Base-by-base conservation (phyloP, 1,140 invertebrate species). In the Macrotrachela quadricornifera region DNA sequence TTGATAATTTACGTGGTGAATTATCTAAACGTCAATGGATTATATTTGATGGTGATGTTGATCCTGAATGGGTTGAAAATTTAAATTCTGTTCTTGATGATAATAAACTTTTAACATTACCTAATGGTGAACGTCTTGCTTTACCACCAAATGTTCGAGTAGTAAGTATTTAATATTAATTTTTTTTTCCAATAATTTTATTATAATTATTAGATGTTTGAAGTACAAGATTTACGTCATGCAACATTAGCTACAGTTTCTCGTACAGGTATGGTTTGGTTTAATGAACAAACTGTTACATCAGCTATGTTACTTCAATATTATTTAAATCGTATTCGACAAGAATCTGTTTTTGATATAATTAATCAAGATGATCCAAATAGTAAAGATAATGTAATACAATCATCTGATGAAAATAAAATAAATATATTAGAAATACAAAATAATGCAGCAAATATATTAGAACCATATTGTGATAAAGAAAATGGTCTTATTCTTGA, bases 21-120 rank as follows among this genome's bases (percentile, higher is more conserved):
- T 86, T 95, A 50, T 85, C 85, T 69, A 97, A 97, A 67, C 77
- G 92, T 2, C 92, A 97, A 67, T 96, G 91, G 91, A 96, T 96
- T 55, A 92, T 96, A 61, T 96, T 96, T 69, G 90, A 95, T 69
- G 90, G 90, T 56, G 88, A 95, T 67, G 87, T 95, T 13, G 88
- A 94, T 72, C 87, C 87, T 0, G 86, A 92, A 69, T 92, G 87
- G 74, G 88, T 94, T 42, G 91, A 96, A 73, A 96, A 95, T 72
- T 73, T 96, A n/a, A 96, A 96, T 71, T 92, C 86, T 0, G 90
- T 96, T 4, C 73, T 96, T 36, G 92, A 97, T 69, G 91, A 97
- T 68, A 99, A 96, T 72, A 97, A 96, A 72, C 73, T 99, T 21
- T 73, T 99, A 6, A 99, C 94, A 0, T 67, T 99, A 53, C 92